Base-by-base conservation (phyloP, 23 tunicate genomes). In the Botrylloides violaceus region DNA sequence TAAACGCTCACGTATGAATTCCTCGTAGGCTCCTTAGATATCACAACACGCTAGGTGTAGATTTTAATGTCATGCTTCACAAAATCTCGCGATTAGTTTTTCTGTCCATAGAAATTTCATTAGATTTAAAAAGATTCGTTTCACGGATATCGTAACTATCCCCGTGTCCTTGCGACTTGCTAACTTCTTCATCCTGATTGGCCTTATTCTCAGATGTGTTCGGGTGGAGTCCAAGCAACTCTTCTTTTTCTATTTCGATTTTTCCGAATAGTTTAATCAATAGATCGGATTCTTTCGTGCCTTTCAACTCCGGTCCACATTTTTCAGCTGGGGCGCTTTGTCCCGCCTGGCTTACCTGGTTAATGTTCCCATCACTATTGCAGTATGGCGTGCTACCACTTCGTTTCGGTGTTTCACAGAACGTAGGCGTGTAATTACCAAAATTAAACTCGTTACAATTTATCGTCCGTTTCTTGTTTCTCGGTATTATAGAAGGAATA, bases 371-470 rank as follows among this genome's bases (percentile, higher is more conserved):
- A 6, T 22, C 7, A 63, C 7, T 63, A 9, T 63, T 27, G 70
- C 33, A 25, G 3, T 33, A 4, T 3, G 29, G 34, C 26, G 70
- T 25, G 35, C 19, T 65, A 58, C 65, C 56, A 66, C 75, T 85
- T 59, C 93, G 61, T 64, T 79, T 85, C 24, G 93, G 81, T 25
- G 75, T 71, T 7, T 39, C 77, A 25, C 76, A 79, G 7, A 85
- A 71, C 29, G 81, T 72, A 1, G 93, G 93, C 6, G 93, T 77
- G 64, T 85, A 85, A 39, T 83, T 73, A 27, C 93, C 93, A 49
- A 85, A 85, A 23, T 66, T 31, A 2, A 85, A 12, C 22, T 79
- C 93, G 34, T 83, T 75, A 27, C 33, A 25, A 29, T 79, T 84
- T 65, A 26, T 29, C 33, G 20, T 7, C 39, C 9, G n/a, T 34